A percentile compares a stretch with the other conserved stretches of the same genome.
Evolutionary conservation across 2,888 invertebrate species (phyloP).

Genomic region (Neria commutata): DNA sequence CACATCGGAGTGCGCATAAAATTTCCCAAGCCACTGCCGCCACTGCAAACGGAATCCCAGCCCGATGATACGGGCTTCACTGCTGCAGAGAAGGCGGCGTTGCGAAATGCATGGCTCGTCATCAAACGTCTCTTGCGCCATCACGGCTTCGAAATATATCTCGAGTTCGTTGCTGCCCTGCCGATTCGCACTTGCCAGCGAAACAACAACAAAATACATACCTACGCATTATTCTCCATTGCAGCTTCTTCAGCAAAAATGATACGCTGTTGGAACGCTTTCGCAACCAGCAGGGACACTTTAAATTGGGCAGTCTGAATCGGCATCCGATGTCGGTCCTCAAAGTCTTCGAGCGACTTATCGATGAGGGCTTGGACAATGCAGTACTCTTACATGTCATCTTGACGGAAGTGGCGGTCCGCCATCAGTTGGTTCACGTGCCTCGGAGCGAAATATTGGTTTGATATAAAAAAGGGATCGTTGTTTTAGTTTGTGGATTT

Average conservation of each 20-base stretch:
- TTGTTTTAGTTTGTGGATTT: too few relatives aligned
- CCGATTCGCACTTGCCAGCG: too few relatives aligned
- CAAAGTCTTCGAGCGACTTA: slow-evolving; percentile 36
- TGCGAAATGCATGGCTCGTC: slow-evolving; percentile 41
- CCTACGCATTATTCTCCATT: neutral
- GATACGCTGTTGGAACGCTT: slow-evolving; percentile 39
- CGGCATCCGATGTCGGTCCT: slow-evolving; percentile 39
- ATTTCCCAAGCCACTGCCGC: slow-evolving; percentile 50
- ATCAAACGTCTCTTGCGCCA: slow-evolving; percentile 22
- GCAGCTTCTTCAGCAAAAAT: slow-evolving; percentile 43
- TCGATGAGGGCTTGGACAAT: slow-evolving; percentile 42
- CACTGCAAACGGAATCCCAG: slow-evolving; percentile 25
- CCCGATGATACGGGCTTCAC: slow-evolving; percentile 42
- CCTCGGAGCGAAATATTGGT: slow-evolving; percentile 32
- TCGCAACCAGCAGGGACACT: slow-evolving; percentile 22
- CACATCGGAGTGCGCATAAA: neutral
- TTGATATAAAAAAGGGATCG: too few relatives aligned
- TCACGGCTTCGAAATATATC: neutral
- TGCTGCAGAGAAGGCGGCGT: slow-evolving; percentile 36
- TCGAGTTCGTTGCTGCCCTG: neutral
- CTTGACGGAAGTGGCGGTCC: slow-evolving; percentile 25
- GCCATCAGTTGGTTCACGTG: slow-evolving; percentile 29
- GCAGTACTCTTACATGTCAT: slow-evolving; percentile 32
- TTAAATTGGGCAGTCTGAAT: slow-evolving; percentile 39
- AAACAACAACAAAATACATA: too few relatives aligned